phyloP scores from a whole-genome alignment of 2,113 vertebrate genomes.

The Rostratula benghalensis region DNA sequence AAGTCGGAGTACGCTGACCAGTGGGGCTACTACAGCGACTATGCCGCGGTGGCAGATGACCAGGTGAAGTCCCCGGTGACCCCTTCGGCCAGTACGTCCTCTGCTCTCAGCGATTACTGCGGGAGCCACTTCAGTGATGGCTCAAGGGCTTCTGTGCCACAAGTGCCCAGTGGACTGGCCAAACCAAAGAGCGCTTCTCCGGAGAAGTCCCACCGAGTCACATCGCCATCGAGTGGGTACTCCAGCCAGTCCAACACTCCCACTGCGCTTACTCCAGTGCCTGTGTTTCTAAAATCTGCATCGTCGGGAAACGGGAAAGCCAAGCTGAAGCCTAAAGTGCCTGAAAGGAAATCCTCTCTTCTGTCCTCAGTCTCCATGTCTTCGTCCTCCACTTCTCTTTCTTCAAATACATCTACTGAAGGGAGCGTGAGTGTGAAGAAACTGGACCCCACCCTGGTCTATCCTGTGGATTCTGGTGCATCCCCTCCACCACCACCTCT shows the following conservation, averaged over 20 bases:
- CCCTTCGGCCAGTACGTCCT: conserved; percentile 36
- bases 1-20: conserved; percentile 91
- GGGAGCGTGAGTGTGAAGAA: conserved; percentile 66
- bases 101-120: conserved; percentile 68
- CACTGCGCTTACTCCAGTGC: conserved; percentile 92
- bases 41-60: conserved; percentile 73
- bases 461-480: conserved; percentile 64
- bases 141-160: conserved; percentile 62
- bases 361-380: conserved; percentile 90
- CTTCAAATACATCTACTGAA: conserved; percentile 91
- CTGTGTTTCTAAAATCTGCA: conserved; percentile 81
- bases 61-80: conserved; percentile 69
- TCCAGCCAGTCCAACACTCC: conserved; percentile 98
- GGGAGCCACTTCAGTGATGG: conserved; percentile 68
- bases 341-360: conserved; percentile 95
- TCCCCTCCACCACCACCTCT: conserved; percentile 46
- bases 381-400: conserved; percentile 94
- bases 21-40: conserved; percentile 93
- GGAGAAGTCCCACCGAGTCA: conserved; percentile 89
- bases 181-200: conserved; percentile 88
- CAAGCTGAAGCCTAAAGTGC: conserved; percentile 88
- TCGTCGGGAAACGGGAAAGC: conserved; percentile 85
- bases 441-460: neutral
- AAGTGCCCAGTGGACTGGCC: conserved; percentile 54
- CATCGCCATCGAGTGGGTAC: conserved; percentile 95